Evolutionary conservation across 2,113 vertebrate species (phyloP).

Genomic region (Formicarius rufipectus): DNA sequence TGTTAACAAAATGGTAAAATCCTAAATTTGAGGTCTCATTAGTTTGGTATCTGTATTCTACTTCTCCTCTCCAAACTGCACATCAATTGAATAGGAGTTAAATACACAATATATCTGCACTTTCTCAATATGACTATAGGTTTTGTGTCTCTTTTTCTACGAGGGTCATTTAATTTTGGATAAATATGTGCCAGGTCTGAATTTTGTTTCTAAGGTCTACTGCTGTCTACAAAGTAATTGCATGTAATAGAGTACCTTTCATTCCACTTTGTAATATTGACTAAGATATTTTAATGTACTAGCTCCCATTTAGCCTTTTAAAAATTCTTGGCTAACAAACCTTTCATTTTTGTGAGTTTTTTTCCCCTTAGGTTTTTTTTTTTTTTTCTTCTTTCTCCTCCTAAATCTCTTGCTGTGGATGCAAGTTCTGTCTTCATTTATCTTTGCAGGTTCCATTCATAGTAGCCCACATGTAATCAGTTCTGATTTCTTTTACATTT

Average conservation of each 20-base stretch:
- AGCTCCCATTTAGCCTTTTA: neutral
- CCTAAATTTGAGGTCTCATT: neutral
- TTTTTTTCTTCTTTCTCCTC: neutral
- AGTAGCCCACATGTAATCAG: neutral
- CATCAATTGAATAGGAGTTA: neutral
- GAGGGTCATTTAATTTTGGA: neutral
- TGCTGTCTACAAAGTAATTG: neutral
- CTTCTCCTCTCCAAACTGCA: neutral
- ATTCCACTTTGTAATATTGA: neutral
- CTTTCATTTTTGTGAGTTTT: too few relatives aligned
- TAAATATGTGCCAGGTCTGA: neutral
- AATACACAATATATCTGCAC: too few relatives aligned
- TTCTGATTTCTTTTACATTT: neutral
- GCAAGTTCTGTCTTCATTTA: neutral
- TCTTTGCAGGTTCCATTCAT: neutral
- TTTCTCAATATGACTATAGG: neutral
- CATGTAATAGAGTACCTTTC: neutral
- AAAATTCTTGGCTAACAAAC: neutral
- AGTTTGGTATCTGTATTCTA: neutral
- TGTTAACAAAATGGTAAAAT: neutral
- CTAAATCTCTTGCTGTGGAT: neutral
- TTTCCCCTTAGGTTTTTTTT: too few relatives aligned
- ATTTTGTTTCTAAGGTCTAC: neutral
- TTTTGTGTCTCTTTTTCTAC: neutral
- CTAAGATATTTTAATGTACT: neutral